Percentiles rank a stretch among this genome's conserved stretches.
phyloP scores from a whole-genome alignment of 2,113 vertebrate genomes.

The Pygoscelis antarcticus region DNA sequence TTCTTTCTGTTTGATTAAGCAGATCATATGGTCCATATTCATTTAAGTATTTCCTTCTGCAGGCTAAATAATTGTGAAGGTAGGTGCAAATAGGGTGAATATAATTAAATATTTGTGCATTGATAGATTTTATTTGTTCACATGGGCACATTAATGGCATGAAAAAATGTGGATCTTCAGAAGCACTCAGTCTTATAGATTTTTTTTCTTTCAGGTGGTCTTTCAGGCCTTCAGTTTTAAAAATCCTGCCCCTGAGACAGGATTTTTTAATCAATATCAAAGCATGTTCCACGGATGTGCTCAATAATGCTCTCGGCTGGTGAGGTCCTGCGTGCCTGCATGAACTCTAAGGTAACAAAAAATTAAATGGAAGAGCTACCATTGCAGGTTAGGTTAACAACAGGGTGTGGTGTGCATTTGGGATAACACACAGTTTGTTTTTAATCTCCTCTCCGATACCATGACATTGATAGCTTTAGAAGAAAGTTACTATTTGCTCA shows the following conservation, averaged over 20 bases:
- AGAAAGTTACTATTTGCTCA: not conserved
- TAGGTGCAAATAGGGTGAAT: not conserved
- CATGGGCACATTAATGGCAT: not conserved
- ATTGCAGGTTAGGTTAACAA: not conserved
- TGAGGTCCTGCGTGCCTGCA: not conserved
- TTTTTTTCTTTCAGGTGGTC: not conserved
- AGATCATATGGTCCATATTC: fast-evolving
- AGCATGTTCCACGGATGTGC: not conserved
- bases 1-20: not conserved
- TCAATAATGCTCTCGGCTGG: not conserved
- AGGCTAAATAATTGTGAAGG: not conserved
- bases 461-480: not conserved
- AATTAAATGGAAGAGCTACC: not conserved
- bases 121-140: not conserved
- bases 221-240: not conserved
- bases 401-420: not conserved
- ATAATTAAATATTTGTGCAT: not conserved
- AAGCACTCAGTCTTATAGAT: not conserved
- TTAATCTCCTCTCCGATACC: not conserved
- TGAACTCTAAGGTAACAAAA: not conserved
- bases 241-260: not conserved
- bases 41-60: not conserved
- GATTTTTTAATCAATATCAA: not conserved
- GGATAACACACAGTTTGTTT: fast-evolving
- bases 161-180: not conserved